A percentile compares a stretch with the other conserved stretches of the same genome.
Conservation (phyloP, 1,140 invertebrate genomes). For the Lanistes nyassanus region DNA sequence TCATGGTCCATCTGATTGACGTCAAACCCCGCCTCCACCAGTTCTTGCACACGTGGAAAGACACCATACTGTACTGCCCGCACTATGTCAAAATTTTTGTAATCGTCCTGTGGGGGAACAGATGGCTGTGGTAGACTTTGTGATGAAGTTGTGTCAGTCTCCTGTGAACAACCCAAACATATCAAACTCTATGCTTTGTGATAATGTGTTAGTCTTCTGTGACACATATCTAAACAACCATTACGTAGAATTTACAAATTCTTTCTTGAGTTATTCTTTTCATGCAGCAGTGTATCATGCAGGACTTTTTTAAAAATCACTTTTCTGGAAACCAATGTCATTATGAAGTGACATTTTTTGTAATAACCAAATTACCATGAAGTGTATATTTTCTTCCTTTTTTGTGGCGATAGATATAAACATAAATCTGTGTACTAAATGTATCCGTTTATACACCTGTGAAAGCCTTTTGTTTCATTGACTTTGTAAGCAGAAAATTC, state of each 20-base stretch:
- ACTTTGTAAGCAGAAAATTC: no score
- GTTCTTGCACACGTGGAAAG: slow-evolving; percentile 82
- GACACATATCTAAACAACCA: background rate
- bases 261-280: no score
- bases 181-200: background rate
- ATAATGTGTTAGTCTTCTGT: no score
- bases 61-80: slow-evolving; percentile 94
- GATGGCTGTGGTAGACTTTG: slow-evolving; percentile 2
- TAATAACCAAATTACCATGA: no score
- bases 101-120: slow-evolving; percentile 72
- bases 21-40: slow-evolving; percentile 82
- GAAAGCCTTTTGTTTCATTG: no score
- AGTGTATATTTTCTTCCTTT: no score
- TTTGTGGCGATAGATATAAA: no score
- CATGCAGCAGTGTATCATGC: no score
- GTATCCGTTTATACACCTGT: no score
- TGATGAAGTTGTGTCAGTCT: background rate
- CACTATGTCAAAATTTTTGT: slow-evolving; percentile 88
- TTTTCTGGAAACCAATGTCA: background rate
- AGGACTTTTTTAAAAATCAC: no score
- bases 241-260: background rate
- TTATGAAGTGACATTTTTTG: no score
- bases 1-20: slow-evolving; percentile 68
- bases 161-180: background rate
- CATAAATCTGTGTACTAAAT: no score